Evolutionary conservation across 2,113 vertebrate genomes (phyloP), one percentile per base, ranked within the genome.

Genomic region (Albula glossodonta): DNA sequence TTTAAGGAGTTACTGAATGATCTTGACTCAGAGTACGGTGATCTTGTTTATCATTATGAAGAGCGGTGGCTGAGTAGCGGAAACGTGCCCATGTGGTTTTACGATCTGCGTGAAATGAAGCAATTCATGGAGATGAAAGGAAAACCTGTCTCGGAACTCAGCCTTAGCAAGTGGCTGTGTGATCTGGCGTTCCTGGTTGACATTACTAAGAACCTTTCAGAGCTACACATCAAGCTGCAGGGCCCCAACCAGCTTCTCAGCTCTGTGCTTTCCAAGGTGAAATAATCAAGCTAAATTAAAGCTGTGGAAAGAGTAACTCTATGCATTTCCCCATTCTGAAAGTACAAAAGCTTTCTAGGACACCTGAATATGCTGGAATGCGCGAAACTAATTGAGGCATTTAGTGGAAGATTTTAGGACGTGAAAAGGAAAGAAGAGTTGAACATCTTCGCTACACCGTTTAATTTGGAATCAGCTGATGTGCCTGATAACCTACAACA

Each of bases 391-490:
- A 41, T 41, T 41, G 31, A 41, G 31, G 31, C 31, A 87, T 85
- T 85, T 91, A 86, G 85, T 70, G 80, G 89, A 81, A 84, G 81
- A 86, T 89, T 86, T 66, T 84, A 89, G 86, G 31, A 41, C 31
- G 84, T 91, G 53, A 91, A 92, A 93, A 84, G 83, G 78, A 91
- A 90, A 85, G 13, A 85, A 79, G 84, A 91, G 90, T 83, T 90
- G 13, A 74, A 60, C 88, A 90, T 88, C 82, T 94, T 90, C 87
- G 89, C 87, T 83, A 91, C 82, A 80, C 17, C 83, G 51, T 91
- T 92, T 87, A 91, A 88, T 91, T 83, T 88, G 77, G 88, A 92
- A 90, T 78, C 90, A 90, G 90, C 90, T 86, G 84, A 87, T 89
- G 52, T 90, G 83, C 82, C 91, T 89, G 85, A 91, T 80, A 91